A percentile compares a stretch with the other conserved stretches of the same genome.
Conservation (phyloP, 2,888 invertebrate genomes). For the Creontiades dilutus region DNA sequence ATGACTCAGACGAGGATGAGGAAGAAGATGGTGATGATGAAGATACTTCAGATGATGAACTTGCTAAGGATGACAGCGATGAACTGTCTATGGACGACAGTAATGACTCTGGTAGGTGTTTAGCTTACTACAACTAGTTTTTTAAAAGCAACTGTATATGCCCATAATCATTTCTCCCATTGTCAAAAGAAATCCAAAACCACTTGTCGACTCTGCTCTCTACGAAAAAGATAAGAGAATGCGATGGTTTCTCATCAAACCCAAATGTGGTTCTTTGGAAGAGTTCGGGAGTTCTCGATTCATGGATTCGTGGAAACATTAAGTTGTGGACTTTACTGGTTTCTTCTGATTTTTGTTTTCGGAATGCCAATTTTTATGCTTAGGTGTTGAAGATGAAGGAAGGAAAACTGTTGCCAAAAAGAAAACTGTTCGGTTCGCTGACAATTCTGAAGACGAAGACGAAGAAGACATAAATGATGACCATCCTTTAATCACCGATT, state of each 20-base stretch:
- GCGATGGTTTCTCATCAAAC: too few species aligned
- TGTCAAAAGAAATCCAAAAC: too few species aligned
- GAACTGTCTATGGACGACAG: constrained; percentile 54
- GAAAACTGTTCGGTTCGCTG: constrained; percentile 75
- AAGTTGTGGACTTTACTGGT: too few species aligned
- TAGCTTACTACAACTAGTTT: too few species aligned
- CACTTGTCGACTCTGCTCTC: too few species aligned
- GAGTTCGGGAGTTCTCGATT: too few species aligned
- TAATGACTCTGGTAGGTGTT: constrained; percentile 30
- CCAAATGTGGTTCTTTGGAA: too few species aligned
- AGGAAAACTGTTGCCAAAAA: constrained; percentile 78
- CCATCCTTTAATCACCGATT: constrained; percentile 89
- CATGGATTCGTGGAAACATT: too few species aligned
- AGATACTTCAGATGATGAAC: constrained; percentile 44
- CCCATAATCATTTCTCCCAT: too few species aligned
- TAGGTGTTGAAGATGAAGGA: constrained; percentile 81
- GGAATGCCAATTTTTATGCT: not conserved
- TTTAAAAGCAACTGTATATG: too few species aligned
- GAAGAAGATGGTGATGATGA: constrained; percentile 18
- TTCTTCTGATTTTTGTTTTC: too few species aligned
- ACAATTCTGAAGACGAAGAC: constrained; percentile 71
- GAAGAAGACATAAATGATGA: constrained; percentile 77
- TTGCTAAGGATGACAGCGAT: constrained; percentile 49
- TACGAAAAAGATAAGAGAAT: too few species aligned
- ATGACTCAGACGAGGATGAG: constrained; percentile 49